Evolutionary conservation across 2,888 invertebrate genomes (phyloP).

Genomic region (Acrobasis repandana): DNA sequence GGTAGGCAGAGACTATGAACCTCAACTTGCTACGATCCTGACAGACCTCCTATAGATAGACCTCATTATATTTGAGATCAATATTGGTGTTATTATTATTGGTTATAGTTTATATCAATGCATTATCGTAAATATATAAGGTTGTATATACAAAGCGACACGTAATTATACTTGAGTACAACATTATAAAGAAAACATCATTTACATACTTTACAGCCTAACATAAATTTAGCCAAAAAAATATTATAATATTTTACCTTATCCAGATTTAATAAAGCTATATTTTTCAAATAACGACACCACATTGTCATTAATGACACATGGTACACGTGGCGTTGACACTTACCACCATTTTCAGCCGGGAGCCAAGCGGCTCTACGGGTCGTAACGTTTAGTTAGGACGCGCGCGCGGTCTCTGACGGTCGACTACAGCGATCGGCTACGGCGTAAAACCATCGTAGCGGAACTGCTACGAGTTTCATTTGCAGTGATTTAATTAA

Average conservation of each 20-base stretch:
- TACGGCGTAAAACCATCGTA: conserved; percentile 6
- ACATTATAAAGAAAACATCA: too few species aligned
- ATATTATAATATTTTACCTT: not conserved
- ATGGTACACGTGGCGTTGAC: conserved; percentile 12
- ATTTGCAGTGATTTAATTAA: not conserved
- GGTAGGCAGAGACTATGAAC: too few species aligned
- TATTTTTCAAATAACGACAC: conserved; percentile 2
- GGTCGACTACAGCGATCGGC: conserved; percentile 12
- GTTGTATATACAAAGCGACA: too few species aligned
- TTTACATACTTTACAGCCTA: too few species aligned
- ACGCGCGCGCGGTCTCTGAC: conserved; percentile 6
- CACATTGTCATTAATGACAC: conserved; percentile 4
- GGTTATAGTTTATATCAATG: too few species aligned
- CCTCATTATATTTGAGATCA: too few species aligned
- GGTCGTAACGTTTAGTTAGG: conserved; percentile 4
- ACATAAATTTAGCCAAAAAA: not conserved
- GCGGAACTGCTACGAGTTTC: conserved; percentile 9
- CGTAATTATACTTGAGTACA: too few species aligned
- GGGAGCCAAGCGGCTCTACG: not conserved
- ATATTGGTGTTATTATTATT: too few species aligned
- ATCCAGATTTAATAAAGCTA: not conserved
- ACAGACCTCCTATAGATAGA: too few species aligned
- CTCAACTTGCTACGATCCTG: too few species aligned
- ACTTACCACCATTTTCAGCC: conserved; percentile 16
- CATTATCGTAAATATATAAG: too few species aligned